A percentile compares a stretch with the other conserved stretches of the same genome.
These are phyloP conservation scores for Drosophila bocqueti DNA, from an alignment of 1,140 invertebrate genomes.

Conservation along the genomic window DNA sequence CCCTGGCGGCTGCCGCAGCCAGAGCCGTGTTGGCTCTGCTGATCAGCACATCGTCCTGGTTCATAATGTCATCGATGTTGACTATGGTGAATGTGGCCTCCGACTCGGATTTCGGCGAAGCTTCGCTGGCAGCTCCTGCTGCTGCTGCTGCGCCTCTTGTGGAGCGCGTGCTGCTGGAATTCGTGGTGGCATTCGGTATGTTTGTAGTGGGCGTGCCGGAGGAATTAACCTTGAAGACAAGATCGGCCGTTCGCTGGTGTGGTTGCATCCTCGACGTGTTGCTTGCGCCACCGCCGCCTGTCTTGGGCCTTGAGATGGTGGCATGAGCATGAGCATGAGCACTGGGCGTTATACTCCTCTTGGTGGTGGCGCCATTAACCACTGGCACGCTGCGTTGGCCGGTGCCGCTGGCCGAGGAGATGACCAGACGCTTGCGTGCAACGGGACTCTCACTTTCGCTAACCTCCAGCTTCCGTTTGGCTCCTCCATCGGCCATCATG, in stretches of 20 bases:
- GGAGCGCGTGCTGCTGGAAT: conserved; percentile 2
- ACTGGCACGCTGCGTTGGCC: conserved; percentile 22
- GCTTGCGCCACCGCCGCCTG: neutral
- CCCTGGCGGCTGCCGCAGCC: neutral
- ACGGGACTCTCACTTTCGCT: conserved; percentile 45
- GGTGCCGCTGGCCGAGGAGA: conserved; percentile 5
- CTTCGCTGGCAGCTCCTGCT: neutral
- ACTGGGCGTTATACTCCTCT: neutral
- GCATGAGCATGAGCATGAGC: neutral
- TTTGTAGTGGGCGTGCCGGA: conserved; percentile 1
- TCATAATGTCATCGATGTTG: conserved; percentile 83
- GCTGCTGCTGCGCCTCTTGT: neutral
- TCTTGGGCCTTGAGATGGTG: conserved; percentile 4
- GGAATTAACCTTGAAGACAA: conserved; percentile 4
- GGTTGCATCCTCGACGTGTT: conserved; percentile 2
- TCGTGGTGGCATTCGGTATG: neutral
- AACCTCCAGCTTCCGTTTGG: conserved; percentile 60
- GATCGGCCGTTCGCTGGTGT: neutral
- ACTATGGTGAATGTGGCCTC: conserved; percentile 80
- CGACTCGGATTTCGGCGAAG: conserved; percentile 6
- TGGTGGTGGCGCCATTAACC: conserved; percentile 51
- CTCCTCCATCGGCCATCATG: conserved; percentile 7
- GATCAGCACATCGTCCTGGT: conserved; percentile 81
- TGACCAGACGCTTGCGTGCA: conserved; percentile 55
- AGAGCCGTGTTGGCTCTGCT: conserved; percentile 41